Percentiles rank a stretch among this genome's conserved stretches.
These are phyloP conservation scores for Cristatella mucedo DNA, from an alignment of 2,888 invertebrate species.

Conservation along the genomic window DNA sequence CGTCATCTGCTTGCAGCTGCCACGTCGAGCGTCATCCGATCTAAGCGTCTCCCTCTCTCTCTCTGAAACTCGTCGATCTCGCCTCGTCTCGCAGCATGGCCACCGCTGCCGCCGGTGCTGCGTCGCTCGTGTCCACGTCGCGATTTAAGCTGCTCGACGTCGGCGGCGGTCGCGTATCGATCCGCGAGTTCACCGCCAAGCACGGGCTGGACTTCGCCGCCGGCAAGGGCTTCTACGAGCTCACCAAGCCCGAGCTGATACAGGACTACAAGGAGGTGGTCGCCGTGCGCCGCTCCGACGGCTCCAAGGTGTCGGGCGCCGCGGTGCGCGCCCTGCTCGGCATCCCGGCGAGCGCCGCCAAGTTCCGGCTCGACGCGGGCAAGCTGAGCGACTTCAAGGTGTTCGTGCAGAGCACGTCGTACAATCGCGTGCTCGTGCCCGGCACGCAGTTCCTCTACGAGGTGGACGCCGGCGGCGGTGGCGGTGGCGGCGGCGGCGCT, in stretches of 20 bases:
- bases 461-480: constrained; percentile 1
- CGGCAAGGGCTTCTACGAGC: constrained; percentile 9
- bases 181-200: constrained; percentile 3
- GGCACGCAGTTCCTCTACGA: constrained; percentile 7
- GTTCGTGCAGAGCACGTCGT: constrained; percentile 7
- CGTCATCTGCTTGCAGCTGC: no score
- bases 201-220: constrained; percentile 7
- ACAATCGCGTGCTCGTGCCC: constrained; percentile 6
- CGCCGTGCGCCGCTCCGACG: constrained; percentile 2
- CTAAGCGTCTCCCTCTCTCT: no score
- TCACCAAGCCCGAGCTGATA: constrained; percentile 9
- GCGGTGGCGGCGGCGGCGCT: no score
- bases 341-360: constrained; percentile 4
- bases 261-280: constrained; percentile 9
- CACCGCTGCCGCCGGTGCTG: no score
- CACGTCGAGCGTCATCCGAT: no score
- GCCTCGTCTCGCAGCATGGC: no score
- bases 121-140: no score
- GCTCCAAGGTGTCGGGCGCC: constrained; percentile 6
- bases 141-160: constrained; percentile 6
- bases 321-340: constrained; percentile 5
- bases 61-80: no score
- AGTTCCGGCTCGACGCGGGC: constrained; percentile 2
- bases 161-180: constrained; percentile 4
- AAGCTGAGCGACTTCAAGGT: constrained; percentile 4